Percentiles rank a stretch among this genome's conserved stretches.
Conservation (phyloP, 2,888 invertebrate genomes). For the Chrysomela aeneicollis region DNA sequence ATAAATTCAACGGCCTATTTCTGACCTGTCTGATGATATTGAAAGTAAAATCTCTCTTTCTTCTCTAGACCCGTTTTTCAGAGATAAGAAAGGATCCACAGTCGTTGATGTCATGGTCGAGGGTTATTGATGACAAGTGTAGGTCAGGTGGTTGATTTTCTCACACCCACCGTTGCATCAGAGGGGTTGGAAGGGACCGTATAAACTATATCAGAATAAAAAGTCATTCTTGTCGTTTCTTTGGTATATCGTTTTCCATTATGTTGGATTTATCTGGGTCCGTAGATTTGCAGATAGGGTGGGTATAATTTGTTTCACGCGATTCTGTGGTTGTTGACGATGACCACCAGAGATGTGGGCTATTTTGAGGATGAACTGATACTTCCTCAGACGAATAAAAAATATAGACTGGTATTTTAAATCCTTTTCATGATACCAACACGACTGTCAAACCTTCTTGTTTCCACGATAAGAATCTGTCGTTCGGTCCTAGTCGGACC, state of each 20-base stretch:
- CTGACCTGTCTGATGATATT: neutral
- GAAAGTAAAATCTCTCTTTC: slow-evolving; percentile 1
- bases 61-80: neutral
- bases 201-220: slow-evolving; percentile 29
- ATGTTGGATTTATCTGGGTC: slow-evolving; percentile 3
- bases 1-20: slow-evolving; percentile 4
- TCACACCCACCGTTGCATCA: slow-evolving; percentile 55
- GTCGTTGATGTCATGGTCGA: slow-evolving; percentile 60
- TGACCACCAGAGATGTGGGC: no score
- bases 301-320: slow-evolving; percentile 19
- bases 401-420: no score
- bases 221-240: neutral
- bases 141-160: slow-evolving; percentile 56
- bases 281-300: slow-evolving; percentile 12
- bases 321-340: neutral
- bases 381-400: no score
- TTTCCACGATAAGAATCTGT: no score
- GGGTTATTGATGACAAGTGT: slow-evolving; percentile 60
- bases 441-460: no score
- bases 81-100: slow-evolving; percentile 41
- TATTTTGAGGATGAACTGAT: no score
- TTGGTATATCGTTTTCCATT: neutral
- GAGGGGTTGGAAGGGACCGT: slow-evolving; percentile 24
- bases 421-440: no score
- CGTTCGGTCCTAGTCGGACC: no score